These are phyloP conservation scores for Drosophila multiciliata DNA, from an alignment of 2,888 invertebrate genomes.

Conservation along the genomic window DNA sequence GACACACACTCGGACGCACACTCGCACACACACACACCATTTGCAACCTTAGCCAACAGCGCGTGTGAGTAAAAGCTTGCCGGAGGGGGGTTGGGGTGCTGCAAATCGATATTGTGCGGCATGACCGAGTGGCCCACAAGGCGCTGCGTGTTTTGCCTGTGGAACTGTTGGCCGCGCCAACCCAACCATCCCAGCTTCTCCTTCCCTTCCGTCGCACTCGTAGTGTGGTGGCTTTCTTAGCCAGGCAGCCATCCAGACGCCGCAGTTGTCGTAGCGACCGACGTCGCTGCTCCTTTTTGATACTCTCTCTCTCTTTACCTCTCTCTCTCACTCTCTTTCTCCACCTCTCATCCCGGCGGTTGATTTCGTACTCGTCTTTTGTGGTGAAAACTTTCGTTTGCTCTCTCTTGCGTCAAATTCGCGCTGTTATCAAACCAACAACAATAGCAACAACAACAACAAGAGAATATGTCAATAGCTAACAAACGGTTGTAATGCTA, in stretches of 20 bases:
- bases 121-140: conserved; percentile 78
- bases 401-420: conserved; percentile 55
- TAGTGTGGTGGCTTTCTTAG: conserved; percentile 56
- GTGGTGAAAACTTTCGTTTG: conserved; percentile 73
- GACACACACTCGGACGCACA: conserved; percentile 3
- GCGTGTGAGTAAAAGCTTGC: conserved; percentile 56
- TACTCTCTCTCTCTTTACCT: conserved; percentile 16
- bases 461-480: conserved; percentile 49
- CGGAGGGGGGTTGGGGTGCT: conserved; percentile 10
- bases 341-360: conserved; percentile 42
- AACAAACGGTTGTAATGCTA: conserved; percentile 63
- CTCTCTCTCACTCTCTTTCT: background rate
- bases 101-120: conserved; percentile 80
- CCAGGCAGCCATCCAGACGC: conserved; percentile 64
- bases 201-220: background rate
- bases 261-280: conserved; percentile 42
- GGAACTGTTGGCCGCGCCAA: conserved; percentile 25
- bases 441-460: conserved; percentile 25
- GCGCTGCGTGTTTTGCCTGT: conserved; percentile 62
- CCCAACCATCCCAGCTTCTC: conserved; percentile 6
- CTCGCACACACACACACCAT: conserved; percentile 14
- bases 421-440: conserved; percentile 69
- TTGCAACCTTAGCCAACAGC: conserved; percentile 68
- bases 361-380: conserved; percentile 55
- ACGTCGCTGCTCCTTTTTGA: conserved; percentile 39